phyloP scores from a whole-genome alignment of 2,113 vertebrate species.

The Nothoprocta perdicaria region DNA sequence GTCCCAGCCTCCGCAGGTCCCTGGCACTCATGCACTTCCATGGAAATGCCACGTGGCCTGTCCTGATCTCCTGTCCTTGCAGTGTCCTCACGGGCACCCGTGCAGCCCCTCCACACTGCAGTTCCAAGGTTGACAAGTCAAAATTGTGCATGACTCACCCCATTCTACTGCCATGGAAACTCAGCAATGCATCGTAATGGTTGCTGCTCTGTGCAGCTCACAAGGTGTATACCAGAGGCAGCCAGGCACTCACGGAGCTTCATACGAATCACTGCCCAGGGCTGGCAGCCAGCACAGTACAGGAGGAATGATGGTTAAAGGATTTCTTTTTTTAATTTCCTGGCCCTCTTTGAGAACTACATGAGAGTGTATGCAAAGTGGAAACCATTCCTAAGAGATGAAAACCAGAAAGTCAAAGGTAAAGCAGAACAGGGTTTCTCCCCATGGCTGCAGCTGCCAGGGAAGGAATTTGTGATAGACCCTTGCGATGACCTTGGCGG shows the following conservation, averaged over 20 bases:
- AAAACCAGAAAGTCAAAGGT: not conserved
- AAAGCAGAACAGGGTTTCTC: not conserved
- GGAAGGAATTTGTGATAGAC: not conserved
- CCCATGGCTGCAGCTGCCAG: not conserved
- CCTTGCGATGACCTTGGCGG: not conserved
- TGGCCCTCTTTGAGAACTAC: not conserved
- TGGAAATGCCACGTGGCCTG: not conserved
- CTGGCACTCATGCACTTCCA: too few species aligned
- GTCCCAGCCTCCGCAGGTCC: not conserved
- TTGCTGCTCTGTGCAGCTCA: not conserved
- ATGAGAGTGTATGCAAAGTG: not conserved
- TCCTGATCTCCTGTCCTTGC: not conserved
- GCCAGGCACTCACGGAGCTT: not conserved
- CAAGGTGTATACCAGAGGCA: not conserved
- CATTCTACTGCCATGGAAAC: constrained; percentile 42
- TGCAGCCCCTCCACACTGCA: not conserved
- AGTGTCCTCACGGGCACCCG: not conserved
- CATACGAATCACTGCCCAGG: not conserved
- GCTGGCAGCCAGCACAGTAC: not conserved
- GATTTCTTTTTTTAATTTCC: not conserved
- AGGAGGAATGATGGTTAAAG: not conserved
- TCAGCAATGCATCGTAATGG: not conserved
- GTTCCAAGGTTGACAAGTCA: not conserved
- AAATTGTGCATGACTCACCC: not conserved
- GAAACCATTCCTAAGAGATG: not conserved